Conservation (phyloP, 2,797 vertebrate genomes). For the Paratrypauchen microcephalus region DNA sequence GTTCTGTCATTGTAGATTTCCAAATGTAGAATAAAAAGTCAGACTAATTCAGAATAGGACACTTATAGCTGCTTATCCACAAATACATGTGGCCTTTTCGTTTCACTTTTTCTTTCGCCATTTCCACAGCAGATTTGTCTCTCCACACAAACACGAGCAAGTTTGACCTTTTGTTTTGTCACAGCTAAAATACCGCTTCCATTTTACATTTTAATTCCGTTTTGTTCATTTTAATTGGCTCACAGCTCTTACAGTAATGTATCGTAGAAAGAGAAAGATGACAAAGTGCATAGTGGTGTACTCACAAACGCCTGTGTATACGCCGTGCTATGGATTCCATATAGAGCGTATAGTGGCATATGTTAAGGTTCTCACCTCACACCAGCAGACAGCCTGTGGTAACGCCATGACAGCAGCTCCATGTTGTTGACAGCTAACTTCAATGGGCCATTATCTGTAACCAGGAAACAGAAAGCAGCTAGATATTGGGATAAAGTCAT, state of each 20-base stretch:
- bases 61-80: neutral
- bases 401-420: neutral
- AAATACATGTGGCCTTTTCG: neutral
- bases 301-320: too few species aligned
- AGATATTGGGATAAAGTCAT: too few species aligned
- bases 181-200: neutral
- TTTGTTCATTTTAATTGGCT: conserved; percentile 1
- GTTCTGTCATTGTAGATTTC: neutral
- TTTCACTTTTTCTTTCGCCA: neutral
- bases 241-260: neutral
- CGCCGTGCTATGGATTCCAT: neutral
- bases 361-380: conserved; percentile 7
- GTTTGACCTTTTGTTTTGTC: conserved; percentile 2
- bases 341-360: neutral
- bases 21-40: neutral
- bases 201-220: neutral
- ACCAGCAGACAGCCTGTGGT: neutral
- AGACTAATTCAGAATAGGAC: neutral
- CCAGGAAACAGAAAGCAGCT: neutral
- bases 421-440: conserved; percentile 4
- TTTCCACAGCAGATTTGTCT: neutral
- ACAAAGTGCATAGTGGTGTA: neutral
- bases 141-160: neutral
- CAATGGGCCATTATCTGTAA: neutral
- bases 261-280: neutral